Percentiles rank a stretch among this genome's conserved stretches.
phyloP scores from a whole-genome alignment of 2,888 invertebrate species.

The Chloroclysta siterata region DNA sequence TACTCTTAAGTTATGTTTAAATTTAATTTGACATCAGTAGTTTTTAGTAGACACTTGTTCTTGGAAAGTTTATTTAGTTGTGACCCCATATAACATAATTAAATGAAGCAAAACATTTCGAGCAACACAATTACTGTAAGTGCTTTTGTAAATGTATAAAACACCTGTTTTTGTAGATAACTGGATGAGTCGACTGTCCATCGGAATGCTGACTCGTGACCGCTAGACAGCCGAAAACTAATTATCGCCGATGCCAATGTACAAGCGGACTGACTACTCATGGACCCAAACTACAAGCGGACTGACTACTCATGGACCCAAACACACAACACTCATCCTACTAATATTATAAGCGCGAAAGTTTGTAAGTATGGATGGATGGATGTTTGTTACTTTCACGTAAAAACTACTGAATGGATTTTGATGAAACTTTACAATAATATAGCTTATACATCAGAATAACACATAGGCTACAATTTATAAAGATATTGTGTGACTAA shows the following conservation, averaged over 20 bases:
- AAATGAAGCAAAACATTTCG: background rate
- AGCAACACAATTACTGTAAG: conserved; percentile 39
- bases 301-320: conserved; percentile 33
- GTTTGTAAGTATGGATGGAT: no score
- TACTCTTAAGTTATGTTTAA: no score
- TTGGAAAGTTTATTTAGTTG: no score
- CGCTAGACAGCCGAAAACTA: conserved; percentile 68
- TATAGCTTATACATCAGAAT: no score
- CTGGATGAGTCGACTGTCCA: conserved; percentile 70
- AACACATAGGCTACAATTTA: no score
- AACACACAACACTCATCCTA: background rate
- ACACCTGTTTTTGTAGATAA: conserved; percentile 68
- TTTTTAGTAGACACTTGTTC: background rate
- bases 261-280: conserved; percentile 28
- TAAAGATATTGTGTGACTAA: no score
- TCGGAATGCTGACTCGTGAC: conserved; percentile 73
- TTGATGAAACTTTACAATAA: no score
- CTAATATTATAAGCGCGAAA: no score
- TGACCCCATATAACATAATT: no score
- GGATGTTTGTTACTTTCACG: no score
- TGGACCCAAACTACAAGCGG: conserved; percentile 49
- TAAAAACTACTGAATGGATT: no score
- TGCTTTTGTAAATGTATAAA: conserved; percentile 64
- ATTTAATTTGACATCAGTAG: background rate
- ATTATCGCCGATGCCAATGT: conserved; percentile 65